Evolutionary conservation across 2,797 vertebrate species (phyloP).

Genomic region (Notolabrus celidotus): DNA sequence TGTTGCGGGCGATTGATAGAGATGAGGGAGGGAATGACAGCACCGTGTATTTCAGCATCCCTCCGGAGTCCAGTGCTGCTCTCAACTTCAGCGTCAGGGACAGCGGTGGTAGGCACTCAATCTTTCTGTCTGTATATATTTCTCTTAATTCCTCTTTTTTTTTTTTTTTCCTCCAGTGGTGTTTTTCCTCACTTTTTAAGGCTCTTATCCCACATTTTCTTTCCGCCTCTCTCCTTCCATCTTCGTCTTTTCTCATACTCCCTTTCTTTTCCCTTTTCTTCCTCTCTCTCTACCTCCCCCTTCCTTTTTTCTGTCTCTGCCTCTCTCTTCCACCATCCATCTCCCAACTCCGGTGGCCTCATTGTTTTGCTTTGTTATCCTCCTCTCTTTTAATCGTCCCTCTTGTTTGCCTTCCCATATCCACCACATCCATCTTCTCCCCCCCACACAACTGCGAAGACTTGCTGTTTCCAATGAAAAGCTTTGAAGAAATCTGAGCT

Average conservation of each 20-base stretch:
- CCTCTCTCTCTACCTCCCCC: slow-evolving; percentile 35
- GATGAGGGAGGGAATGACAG: slow-evolving; percentile 91
- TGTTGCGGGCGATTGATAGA: slow-evolving; percentile 91
- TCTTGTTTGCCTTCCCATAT: slow-evolving; percentile 62
- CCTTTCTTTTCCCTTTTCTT: slow-evolving; percentile 14
- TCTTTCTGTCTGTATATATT: slow-evolving; percentile 48
- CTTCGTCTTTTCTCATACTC: slow-evolving; percentile 17
- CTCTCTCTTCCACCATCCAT: slow-evolving; percentile 70
- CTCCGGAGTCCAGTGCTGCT: slow-evolving; percentile 83
- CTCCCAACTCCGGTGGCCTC: slow-evolving; percentile 62
- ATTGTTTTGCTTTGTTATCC: slow-evolving; percentile 78
- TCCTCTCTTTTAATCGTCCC: slow-evolving; percentile 72
- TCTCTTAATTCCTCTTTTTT: slow-evolving; percentile 45
- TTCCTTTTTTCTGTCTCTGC: slow-evolving; percentile 50
- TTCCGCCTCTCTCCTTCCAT: slow-evolving; percentile 39
- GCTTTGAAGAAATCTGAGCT: slow-evolving; percentile 55
- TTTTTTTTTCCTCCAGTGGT: slow-evolving; percentile 23
- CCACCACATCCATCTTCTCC: slow-evolving; percentile 57
- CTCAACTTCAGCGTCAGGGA: slow-evolving; percentile 92
- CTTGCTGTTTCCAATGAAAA: slow-evolving; percentile 36
- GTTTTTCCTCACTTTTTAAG: slow-evolving; percentile 24
- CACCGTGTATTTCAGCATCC: slow-evolving; percentile 90
- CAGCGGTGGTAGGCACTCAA: slow-evolving; percentile 87
- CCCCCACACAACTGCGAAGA: slow-evolving; percentile 17
- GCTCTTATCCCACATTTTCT: slow-evolving; percentile 53